Percentiles rank a stretch among this genome's conserved stretches.
Evolutionary conservation across 2,888 invertebrate genomes (phyloP).

Genomic region (Pecten maximus): DNA sequence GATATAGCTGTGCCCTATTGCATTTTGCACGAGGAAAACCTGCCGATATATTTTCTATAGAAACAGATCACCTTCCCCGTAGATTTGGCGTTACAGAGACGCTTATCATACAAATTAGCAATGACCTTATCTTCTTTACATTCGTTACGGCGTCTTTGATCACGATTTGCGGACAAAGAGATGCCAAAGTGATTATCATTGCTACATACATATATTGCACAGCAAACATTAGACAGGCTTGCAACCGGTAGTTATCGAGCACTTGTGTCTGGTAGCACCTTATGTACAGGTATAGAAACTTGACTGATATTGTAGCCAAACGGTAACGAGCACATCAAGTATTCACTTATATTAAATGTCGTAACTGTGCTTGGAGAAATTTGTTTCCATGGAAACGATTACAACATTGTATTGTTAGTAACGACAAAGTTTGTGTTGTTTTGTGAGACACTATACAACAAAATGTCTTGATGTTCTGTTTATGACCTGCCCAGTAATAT

Average conservation of each 20-base stretch:
- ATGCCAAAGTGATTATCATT: conserved; percentile 29
- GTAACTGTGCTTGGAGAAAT: not conserved
- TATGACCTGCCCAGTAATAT: no score
- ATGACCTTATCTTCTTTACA: not conserved
- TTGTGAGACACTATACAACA: no score
- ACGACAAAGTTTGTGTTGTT: not conserved
- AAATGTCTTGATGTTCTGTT: no score
- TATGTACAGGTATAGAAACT: not conserved
- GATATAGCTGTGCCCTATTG: not conserved
- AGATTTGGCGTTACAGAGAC: conserved; percentile 12
- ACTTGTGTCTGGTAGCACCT: not conserved
- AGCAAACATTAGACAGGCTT: not conserved
- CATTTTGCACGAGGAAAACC: not conserved
- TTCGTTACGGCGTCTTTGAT: conserved; percentile 8
- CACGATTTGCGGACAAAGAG: conserved; percentile 13
- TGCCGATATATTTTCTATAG: conserved; percentile 24
- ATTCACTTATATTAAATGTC: not conserved
- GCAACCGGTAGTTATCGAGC: not conserved
- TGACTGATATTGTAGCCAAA: conserved; percentile 4
- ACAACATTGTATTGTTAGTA: not conserved
- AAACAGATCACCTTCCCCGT: not conserved
- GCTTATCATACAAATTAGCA: not conserved
- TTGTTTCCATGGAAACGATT: not conserved
- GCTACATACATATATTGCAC: not conserved
- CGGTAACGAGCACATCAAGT: not conserved